These are phyloP conservation scores for Lates japonicus DNA, from an alignment of 2,797 vertebrate species.

Conservation along the genomic window DNA sequence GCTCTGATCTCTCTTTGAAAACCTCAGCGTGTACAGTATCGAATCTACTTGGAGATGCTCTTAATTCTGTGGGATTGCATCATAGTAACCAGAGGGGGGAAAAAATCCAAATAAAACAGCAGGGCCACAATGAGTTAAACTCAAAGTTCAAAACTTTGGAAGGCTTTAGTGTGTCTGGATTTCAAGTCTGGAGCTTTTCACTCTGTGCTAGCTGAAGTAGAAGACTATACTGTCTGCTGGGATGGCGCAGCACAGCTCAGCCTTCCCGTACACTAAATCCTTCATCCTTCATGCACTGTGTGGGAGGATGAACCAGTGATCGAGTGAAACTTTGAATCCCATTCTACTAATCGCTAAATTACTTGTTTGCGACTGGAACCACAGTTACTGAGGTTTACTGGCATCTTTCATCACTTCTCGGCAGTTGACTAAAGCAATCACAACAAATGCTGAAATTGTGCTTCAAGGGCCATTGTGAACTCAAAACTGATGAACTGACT, in stretches of 20 bases:
- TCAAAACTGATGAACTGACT: no score
- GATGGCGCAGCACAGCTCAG: neutral
- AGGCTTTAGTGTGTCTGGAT: neutral
- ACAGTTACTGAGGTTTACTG: neutral
- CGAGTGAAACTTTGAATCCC: conserved; percentile 3
- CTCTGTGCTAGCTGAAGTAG: neutral
- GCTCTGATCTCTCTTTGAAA: conserved; percentile 20
- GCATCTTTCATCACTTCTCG: conserved; percentile 27
- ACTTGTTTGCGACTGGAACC: neutral
- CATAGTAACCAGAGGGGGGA: neutral
- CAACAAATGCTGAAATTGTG: neutral
- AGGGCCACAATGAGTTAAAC: neutral
- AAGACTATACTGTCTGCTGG: neutral
- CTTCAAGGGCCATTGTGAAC: neutral
- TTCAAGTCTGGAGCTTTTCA: neutral
- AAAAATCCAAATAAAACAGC: neutral
- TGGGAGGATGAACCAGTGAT: neutral
- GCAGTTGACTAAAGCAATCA: neutral
- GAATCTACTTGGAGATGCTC: conserved; percentile 18
- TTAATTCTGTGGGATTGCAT: neutral
- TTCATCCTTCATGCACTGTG: neutral
- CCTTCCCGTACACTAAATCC: neutral
- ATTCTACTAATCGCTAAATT: neutral
- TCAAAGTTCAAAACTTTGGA: neutral
- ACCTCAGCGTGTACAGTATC: neutral